Base-by-base conservation (phyloP, 1,140 invertebrate genomes). In the Phymastichus coffea region DNA sequence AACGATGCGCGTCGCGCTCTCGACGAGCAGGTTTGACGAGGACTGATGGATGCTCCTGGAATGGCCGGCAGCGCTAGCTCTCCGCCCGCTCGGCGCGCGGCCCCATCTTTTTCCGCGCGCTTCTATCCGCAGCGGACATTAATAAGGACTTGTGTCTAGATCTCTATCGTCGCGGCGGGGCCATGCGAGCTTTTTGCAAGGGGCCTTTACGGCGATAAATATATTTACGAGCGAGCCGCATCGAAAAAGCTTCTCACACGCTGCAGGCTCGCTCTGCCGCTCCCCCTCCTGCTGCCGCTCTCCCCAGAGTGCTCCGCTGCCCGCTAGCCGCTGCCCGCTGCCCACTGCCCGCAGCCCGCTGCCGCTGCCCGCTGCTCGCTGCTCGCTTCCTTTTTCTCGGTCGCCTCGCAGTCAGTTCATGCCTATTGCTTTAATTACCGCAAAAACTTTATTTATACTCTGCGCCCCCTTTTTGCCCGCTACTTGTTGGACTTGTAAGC, bases 21-120 rank as follows among this genome's bases (percentile, higher is more conserved):
- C 57, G 51, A 52, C 57, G 55, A 66, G 68, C 64, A 65, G 66
- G 68, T 70, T 70, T 70, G 66, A 70, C 68, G 64, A 68, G 66
- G 44, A 60, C 68, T 70, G 68, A 70, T 70, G 64, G 68, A 69
- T 67, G 66, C 66, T 64, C 52, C 57, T 66, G 65, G 67, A 66
- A 67, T 67, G 62, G 57, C 62, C 54, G 67, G 65, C n/a, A 66
- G 52, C 25, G 19, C 15, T 23, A 4, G 3, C 12, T n/a, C 15
- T 33, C 10, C 47, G 7, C 38, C 12, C 51, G 23, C 38, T 53
- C 6, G 19, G n/a, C 20, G 25, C 2, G 22, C 2, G 7, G 23
- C 3, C 23, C 43, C 22, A 25, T 14, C 43, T 4, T n/a, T n/a
- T 46, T 26, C 12, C 4, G 14, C 19, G 7, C 26, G 8, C 3